These are phyloP conservation scores for Riparia riparia DNA, from an alignment of 2,113 vertebrate species.

Conservation along the genomic window DNA sequence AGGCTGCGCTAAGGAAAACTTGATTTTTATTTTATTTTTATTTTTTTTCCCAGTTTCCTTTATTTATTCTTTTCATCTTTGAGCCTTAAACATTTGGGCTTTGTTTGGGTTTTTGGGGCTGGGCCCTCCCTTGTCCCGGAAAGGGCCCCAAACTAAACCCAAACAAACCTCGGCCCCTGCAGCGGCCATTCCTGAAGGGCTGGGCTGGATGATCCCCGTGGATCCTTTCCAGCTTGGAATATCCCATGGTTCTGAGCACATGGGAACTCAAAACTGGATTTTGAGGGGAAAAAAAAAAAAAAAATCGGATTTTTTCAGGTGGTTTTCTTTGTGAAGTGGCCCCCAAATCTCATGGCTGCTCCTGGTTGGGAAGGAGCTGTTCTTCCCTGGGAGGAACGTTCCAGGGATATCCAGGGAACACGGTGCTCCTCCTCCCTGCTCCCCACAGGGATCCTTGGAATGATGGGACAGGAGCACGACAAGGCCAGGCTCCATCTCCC, in stretches of 20 bases:
- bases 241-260: fast-evolving
- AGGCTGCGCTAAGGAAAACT: background rate
- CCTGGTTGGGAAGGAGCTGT: background rate
- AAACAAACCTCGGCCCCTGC: background rate
- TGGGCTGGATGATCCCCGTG: background rate
- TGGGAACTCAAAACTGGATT: background rate
- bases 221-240: fast-evolving
- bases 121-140: background rate
- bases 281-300: too few species aligned
- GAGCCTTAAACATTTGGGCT: background rate
- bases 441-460: background rate
- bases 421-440: background rate
- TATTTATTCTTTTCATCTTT: constrained; percentile 1
- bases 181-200: background rate
- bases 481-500: background rate
- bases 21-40: fast-evolving
- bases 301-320: background rate
- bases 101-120: background rate
- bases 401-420: background rate
- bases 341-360: background rate
- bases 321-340: background rate
- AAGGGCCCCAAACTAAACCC: background rate
- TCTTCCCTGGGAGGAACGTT: background rate
- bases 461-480: background rate
- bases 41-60: background rate